Evolutionary conservation across 2,888 invertebrate genomes (phyloP).

Genomic region (Aleiodes leptofemur): DNA sequence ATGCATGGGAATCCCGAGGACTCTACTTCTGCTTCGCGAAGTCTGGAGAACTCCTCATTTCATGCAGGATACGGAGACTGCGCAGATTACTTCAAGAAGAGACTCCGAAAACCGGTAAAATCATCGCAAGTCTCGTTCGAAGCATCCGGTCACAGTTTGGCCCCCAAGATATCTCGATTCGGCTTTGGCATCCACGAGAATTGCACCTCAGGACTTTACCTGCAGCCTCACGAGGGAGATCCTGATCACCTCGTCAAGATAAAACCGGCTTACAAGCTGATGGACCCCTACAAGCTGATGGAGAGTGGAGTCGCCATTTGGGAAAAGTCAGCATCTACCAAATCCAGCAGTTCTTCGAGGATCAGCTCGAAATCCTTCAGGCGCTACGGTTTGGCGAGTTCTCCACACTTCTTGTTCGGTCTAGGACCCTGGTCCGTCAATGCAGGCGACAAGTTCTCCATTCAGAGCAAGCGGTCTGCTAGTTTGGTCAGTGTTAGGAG

Average conservation of each 20-base stretch:
- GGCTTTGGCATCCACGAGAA: constrained; percentile 76
- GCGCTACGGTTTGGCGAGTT: constrained; percentile 75
- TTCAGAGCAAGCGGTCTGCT: constrained; percentile 74
- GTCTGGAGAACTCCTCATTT: background rate
- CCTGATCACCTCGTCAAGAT: constrained; percentile 32
- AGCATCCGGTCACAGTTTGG: constrained; percentile 23
- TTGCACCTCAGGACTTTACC: constrained; percentile 74
- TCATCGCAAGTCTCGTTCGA: constrained; percentile 32
- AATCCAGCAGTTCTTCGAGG: constrained; percentile 18
- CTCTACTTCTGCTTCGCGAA: background rate
- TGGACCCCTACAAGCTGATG: constrained; percentile 56
- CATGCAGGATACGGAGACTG: background rate
- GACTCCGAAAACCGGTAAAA: background rate
- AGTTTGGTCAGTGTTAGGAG: constrained; percentile 74
- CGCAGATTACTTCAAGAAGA: background rate
- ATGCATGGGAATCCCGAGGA: constrained; percentile 48
- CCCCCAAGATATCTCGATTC: constrained; percentile 71
- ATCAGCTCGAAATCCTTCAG: constrained; percentile 69
- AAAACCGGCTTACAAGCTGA: constrained; percentile 27
- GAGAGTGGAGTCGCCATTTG: constrained; percentile 65
- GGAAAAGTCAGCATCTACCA: constrained; percentile 54
- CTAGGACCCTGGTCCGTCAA: constrained; percentile 77
- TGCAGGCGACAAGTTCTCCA: constrained; percentile 74
- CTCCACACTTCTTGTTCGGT: constrained; percentile 76
- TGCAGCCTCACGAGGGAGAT: constrained; percentile 62